Evolutionary conservation across 2,113 vertebrate genomes (phyloP).

Genomic region (Psettodes erumei): DNA sequence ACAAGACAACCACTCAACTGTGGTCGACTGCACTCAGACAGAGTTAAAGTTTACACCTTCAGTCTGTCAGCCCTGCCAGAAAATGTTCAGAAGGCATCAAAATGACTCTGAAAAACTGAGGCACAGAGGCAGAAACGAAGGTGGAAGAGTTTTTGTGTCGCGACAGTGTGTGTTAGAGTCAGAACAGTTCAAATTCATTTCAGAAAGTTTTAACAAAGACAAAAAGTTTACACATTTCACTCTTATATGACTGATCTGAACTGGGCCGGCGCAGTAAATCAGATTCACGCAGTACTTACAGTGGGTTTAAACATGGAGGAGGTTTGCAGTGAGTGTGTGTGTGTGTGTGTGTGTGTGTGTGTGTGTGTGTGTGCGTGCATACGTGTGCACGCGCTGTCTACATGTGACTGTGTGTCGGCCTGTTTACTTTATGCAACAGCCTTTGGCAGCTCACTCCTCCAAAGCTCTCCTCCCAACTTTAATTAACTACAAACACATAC

Average conservation of each 20-base stretch:
- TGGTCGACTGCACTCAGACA: not conserved
- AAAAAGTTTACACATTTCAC: not conserved
- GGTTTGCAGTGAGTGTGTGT: not conserved
- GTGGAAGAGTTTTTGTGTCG: not conserved
- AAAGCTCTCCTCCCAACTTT: conserved; percentile 71
- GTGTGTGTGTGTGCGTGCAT: conserved; percentile 1
- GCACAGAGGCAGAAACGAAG: not conserved
- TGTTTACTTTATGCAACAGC: conserved; percentile 71
- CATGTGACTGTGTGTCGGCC: conserved; percentile 52
- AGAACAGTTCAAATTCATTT: not conserved
- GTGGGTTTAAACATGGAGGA: not conserved
- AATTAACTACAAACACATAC: conserved; percentile 73
- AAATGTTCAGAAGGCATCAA: not conserved
- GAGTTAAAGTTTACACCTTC: conserved; percentile 5
- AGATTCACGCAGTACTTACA: not conserved
- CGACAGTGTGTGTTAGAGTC: not conserved
- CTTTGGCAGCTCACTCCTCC: conserved; percentile 63
- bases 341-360: conserved; percentile 6
- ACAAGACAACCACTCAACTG: conserved; percentile 1
- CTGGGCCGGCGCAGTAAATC: not conserved
- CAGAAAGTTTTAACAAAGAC: not conserved
- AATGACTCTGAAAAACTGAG: not conserved
- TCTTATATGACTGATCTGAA: not conserved
- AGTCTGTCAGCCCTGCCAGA: not conserved
- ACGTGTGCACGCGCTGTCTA: conserved; percentile 21